Evolutionary conservation across 2,888 invertebrate genomes (phyloP), one percentile per base, ranked within the genome.

Genomic region (Rapana venosa): DNA sequence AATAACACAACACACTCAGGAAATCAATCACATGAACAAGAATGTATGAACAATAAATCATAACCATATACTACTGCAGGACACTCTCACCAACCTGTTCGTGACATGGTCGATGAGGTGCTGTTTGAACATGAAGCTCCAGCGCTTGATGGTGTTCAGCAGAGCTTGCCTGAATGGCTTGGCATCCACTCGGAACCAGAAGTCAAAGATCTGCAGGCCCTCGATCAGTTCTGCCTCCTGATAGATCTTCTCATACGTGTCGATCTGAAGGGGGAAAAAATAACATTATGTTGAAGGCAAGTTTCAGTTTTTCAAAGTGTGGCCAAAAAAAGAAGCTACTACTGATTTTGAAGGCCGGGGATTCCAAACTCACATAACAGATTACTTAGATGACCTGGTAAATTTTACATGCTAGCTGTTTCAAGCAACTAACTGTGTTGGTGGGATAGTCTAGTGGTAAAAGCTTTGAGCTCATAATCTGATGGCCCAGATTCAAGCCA

Each of bases 61-160:
- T 17, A 13, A 17, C 17, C 13, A 13, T 66, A 26, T 26, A 66
- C 13, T 22, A 11, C 66, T 66, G 66, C 66, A 66, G 66, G 66
- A 66, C 66, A 66, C 47, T 66, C 66, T 5, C 22, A 74, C 83
- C 61, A 96, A 97, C 97, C 97, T 97, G 93, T 97, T 97, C 87
- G 97, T 97, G 0, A 99, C 99, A 92, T 98, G 98, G 95, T 98
- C 97, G 32, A 99, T 98, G 90, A 99, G 97, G 97, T 99, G 98
- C 93, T 98, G 98, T 96, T 99, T 99, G 96, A 99, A 99, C 98
- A 99, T 98, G 93, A 98, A 98, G 30, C 98, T 98, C 99, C 99
- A 99, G 96, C 98, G 98, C 94, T 98, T 97, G 81, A 98, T 98
- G 1, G 98, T 98, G 95, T 98, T 98, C 17, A 99, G 96, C 32